Base-by-base conservation (phyloP, 1,140 invertebrate genomes). In the Drepana arcuata region DNA sequence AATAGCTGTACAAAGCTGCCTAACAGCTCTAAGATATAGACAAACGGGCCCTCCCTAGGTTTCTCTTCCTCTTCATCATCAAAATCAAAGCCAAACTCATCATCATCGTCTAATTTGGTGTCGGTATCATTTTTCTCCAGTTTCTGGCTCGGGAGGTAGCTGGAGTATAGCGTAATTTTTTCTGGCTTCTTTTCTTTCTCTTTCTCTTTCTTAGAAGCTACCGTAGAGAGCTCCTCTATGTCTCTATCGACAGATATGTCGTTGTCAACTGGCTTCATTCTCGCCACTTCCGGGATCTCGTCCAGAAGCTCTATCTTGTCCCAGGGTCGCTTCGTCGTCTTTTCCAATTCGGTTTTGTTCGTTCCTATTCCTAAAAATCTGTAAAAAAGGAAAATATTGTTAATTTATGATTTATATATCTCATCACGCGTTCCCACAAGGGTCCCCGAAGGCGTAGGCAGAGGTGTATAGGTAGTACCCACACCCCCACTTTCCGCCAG, bases 181-280 rank as follows among this genome's bases (percentile, higher is more conserved):
- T 80, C 74, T 18, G 75, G 75, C 60, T 71, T 73, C 16, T 59
- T 70, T n/a, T 62, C 59, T n/a, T n/a, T n/a, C n/a, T n/a, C n/a
- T n/a, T n/a, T n/a, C 18, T 39, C 32, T 48, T 75, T 74, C 31
- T 54, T 67, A 1, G 63, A 6, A 10, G 55, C 62, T 13, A 72
- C 62, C 4, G 41, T 24, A 0, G 74, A 65, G 1, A 79, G 28
- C 43, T 83, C 79, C 41, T 78, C 78, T 0, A 72, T 55, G 9
- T 77, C 69, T 47, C 66, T 59, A 2, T 58, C 53, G 38, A 58
- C 47, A 7, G 54, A 47, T 14, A 78, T 70, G 12, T 70, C 60
- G 18, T 21, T 21, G 4, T 4, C 9, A 9, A 5, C 4, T 5
- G 4, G 4, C 2, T 6, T 26, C 10, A 58, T 62, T 1, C 41